Evolutionary conservation across 2,113 vertebrate genomes (phyloP), one percentile per base, ranked within the genome.

Genomic region (Poeciliopsis retropinna): DNA sequence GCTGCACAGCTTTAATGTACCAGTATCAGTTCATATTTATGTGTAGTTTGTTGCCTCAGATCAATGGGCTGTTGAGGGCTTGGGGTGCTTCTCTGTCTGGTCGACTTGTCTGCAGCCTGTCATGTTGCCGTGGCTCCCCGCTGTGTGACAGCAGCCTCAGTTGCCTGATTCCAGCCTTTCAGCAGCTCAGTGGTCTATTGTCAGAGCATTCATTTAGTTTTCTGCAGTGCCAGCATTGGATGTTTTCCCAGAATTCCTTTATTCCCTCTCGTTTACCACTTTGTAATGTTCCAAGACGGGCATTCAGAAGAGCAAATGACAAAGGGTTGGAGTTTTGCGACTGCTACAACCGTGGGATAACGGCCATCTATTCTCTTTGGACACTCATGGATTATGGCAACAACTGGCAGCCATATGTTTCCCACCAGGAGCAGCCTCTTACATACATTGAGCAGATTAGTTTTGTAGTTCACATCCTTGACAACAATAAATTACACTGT

Each of bases 231-330:
- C 68, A 57, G 84, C 77, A 28, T 88, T 92, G 90, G 89, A 87
- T 60, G 25, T 77, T 67, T 82, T 92, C 90, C 92, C 89, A 89
- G 90, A 88, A 84, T 75, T 69, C 82, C 68, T 85, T 70, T 90
- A 81, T 88, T 85, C 82, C 72, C 11, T 51, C 65, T 72, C 70
- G 28, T 25, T 0, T 28, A 78, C 83, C 71, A 70, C 81, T 67
- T 73, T 70, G 80, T 87, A 78, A 83, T 80, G 84, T 91, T 89
- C 86, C 81, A 88, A 83, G 70, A 60, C 51, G 60, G 47, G 72
- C 83, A 75, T 60, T 76, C 76, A 82, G 73, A 65, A 65, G 68
- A 88, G 72, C 67, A 76, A 64, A 84, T 72, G 73, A 88, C 88
- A 73, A 89, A 80, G 5, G 83, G 79, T 66, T 27, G 17, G 75